Base-by-base conservation (phyloP, 2,888 invertebrate genomes). In the Caradrina clavipalpis region DNA sequence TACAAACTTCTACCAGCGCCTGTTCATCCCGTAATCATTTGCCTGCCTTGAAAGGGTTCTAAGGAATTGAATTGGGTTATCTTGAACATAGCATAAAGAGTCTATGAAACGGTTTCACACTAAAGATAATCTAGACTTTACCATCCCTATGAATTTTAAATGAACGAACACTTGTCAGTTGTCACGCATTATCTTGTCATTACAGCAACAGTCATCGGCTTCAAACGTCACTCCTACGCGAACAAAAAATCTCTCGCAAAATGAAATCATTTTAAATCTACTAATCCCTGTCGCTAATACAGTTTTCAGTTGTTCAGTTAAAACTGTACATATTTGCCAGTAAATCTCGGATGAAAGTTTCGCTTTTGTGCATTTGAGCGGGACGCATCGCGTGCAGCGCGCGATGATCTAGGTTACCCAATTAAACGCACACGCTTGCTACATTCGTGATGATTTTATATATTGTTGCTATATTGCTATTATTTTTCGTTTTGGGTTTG, bases 381-480 rank as follows among this genome's bases (percentile, higher is more conserved):
- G 67, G 71, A 81, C 87, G 73, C 68, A 59, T 78, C 67, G 79
- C 80, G 76, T 82, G 78, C 66, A 42, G 84, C 87, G 88, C 87
- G 82, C 85, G 69, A 70, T 86, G 83, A 87, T 86, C 87, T 86
- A 81, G 88, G 87, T 88, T 88, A 90, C 88, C 87, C 83, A 86
- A 84, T 84, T 81, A 83, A 78, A 85, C 74, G 65, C 76, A 74
- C 68, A 69, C 69, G 69, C 69, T 71, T 71, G 67, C 63, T 62
- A 76, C 73, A 74, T 75, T 78, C 62, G 61, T 78, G 69, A 78
- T 76, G 62, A 75, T 78, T 84, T 70, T 79, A 59, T 69, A 68
- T 73, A 47, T 70, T 69, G 54, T 66, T 66, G 56, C 62, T 54
- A 50, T 69, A 69, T 62, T 65, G 35, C 55, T 64, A 54, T 55